phyloP scores from a whole-genome alignment of 1,140 invertebrate species.

The Atta colombica region DNA sequence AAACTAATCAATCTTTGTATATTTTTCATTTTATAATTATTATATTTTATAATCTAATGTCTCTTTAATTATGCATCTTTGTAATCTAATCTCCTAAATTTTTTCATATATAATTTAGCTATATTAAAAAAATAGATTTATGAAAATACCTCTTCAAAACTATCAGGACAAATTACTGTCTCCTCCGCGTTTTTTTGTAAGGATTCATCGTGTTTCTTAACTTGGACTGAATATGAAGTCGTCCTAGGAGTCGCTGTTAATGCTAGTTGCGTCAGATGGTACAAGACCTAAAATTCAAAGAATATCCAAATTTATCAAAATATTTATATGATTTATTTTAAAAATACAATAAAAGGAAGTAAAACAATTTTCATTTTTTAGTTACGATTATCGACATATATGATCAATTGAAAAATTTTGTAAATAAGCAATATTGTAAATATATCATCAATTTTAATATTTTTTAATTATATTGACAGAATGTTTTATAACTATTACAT shows the following conservation, averaged over 20 bases:
- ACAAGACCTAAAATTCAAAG: constrained; percentile 81
- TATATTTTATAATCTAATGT: no score
- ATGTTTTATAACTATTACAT: background rate
- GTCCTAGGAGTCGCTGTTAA: constrained; percentile 81
- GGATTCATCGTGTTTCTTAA: constrained; percentile 73
- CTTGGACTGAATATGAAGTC: constrained; percentile 73
- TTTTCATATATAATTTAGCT: background rate
- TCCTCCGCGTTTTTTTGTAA: constrained; percentile 69
- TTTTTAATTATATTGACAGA: background rate
- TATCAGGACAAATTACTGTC: constrained; percentile 75
- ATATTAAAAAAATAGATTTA: background rate
- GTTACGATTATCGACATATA: background rate
- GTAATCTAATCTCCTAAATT: background rate
- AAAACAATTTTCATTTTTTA: background rate
- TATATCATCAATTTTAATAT: constrained; percentile 8
- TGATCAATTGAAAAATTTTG: background rate
- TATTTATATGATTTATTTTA: background rate
- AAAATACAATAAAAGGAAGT: background rate
- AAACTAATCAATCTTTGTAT: background rate
- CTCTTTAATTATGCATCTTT: background rate
- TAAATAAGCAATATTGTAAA: background rate
- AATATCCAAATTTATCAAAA: constrained; percentile 35
- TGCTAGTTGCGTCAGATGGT: constrained; percentile 84
- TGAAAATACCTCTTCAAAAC: constrained; percentile 77
- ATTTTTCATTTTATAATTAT: background rate